These are phyloP conservation scores for Scomber colias DNA, from an alignment of 2,113 vertebrate genomes.

Conservation along the genomic window DNA sequence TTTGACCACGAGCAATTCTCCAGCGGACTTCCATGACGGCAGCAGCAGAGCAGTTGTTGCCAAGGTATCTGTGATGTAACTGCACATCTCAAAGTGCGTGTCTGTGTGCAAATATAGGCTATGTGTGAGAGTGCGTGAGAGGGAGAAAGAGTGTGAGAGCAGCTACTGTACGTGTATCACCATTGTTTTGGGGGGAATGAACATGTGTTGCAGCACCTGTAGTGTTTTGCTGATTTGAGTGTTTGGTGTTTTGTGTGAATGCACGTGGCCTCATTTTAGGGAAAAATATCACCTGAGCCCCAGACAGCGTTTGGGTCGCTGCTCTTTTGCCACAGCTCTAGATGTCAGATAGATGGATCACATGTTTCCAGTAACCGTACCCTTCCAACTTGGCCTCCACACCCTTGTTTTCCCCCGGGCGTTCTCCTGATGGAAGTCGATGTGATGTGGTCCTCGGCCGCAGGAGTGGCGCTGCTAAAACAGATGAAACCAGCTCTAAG, in stretches of 20 bases:
- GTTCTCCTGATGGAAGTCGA: constrained; percentile 50
- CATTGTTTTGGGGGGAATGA: constrained; percentile 3
- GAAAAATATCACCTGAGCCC: constrained; percentile 8
- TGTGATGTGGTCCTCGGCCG: constrained; percentile 51
- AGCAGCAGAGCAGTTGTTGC: constrained; percentile 37
- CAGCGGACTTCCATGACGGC: constrained; percentile 5
- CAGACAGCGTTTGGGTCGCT: constrained; percentile 24
- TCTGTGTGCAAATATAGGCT: constrained; percentile 35
- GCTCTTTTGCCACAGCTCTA: constrained; percentile 47
- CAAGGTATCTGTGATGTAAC: constrained; percentile 48
- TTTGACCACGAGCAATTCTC: constrained; percentile 14
- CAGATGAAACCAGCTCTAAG: constrained; percentile 57
- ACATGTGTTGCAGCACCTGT: constrained; percentile 8
- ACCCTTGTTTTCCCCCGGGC: constrained; percentile 2
- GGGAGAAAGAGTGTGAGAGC: not conserved
- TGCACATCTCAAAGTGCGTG: constrained; percentile 21
- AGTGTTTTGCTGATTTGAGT: constrained; percentile 23
- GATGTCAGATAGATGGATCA: constrained; percentile 56
- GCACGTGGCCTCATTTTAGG: not conserved
- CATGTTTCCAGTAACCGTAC: constrained; percentile 37
- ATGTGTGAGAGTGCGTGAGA: constrained; percentile 13
- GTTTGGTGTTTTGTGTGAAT: constrained; percentile 14
- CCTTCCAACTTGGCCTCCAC: constrained; percentile 10
- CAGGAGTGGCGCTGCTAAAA: constrained; percentile 45
- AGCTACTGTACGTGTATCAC: constrained; percentile 12